A percentile compares a stretch with the other conserved stretches of the same genome.
Evolutionary conservation across 1,140 invertebrate species (phyloP).

Genomic region (Zaprionus ornatus): DNA sequence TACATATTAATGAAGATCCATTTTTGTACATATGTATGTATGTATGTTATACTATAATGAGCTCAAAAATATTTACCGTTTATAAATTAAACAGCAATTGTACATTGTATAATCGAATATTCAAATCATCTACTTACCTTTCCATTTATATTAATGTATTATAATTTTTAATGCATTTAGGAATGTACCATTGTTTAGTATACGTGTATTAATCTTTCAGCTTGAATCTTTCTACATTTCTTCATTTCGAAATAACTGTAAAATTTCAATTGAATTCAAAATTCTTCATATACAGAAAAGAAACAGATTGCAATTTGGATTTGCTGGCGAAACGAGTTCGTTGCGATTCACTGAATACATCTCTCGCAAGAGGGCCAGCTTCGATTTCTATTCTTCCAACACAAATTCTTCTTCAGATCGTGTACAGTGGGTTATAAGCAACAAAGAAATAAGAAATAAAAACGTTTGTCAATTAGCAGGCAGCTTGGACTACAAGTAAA

Average conservation of each 20-base stretch:
- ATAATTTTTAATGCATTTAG: background rate
- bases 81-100: too few relatives aligned
- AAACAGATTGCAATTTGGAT: background rate
- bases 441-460: background rate
- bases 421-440: background rate
- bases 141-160: background rate
- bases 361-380: background rate
- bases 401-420: background rate
- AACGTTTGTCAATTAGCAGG: constrained; percentile 54
- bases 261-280: background rate
- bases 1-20: background rate
- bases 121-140: too few relatives aligned
- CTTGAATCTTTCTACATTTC: background rate
- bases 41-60: too few relatives aligned
- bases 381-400: constrained; percentile 6
- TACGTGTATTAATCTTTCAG: background rate
- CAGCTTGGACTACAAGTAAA: constrained; percentile 32
- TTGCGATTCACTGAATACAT: background rate
- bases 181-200: background rate
- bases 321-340: background rate
- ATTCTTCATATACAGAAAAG: background rate
- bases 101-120: too few relatives aligned
- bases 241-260: background rate
- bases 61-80: too few relatives aligned
- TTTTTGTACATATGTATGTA: too few relatives aligned